Evolutionary conservation across 2,797 vertebrate genomes (phyloP).

Genomic region (Amniataba percoides): DNA sequence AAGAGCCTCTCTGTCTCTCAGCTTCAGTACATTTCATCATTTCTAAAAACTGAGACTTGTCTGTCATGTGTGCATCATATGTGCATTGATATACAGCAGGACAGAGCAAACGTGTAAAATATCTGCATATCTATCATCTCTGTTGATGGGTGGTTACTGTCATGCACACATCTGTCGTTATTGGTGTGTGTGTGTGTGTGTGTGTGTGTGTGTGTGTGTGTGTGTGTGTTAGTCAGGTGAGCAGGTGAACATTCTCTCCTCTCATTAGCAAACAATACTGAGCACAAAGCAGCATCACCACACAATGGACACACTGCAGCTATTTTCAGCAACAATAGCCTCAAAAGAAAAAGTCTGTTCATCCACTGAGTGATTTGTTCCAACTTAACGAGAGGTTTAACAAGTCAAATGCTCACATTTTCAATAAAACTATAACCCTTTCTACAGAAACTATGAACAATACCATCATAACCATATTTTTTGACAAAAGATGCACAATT

Average conservation of each 20-base stretch:
- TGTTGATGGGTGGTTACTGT: neutral
- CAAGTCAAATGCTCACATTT: conserved; percentile 9
- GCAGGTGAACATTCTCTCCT: conserved; percentile 83
- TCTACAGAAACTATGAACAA: no score
- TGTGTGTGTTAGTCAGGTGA: conserved; percentile 74
- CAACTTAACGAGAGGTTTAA: conserved; percentile 44
- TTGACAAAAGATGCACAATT: neutral
- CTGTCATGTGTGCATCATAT: no score
- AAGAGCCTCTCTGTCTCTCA: neutral
- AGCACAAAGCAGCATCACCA: conserved; percentile 72
- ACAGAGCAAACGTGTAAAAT: no score
- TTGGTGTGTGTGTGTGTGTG: conserved; percentile 16
- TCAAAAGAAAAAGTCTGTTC: conserved; percentile 57
- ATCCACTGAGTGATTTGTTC: conserved; percentile 48
- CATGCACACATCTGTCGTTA: neutral
- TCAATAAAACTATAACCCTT: no score
- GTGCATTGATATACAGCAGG: no score
- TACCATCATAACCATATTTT: neutral
- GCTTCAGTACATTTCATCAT: no score
- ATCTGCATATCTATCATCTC: no score
- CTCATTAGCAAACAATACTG: conserved; percentile 72
- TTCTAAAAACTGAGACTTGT: neutral
- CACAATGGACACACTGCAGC: conserved; percentile 72
- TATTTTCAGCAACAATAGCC: conserved; percentile 75
- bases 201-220: conserved; percentile 25